A percentile compares a stretch with the other conserved stretches of the same genome.
Conservation (phyloP, 2,888 invertebrate species). For the Agrotis puta region DNA sequence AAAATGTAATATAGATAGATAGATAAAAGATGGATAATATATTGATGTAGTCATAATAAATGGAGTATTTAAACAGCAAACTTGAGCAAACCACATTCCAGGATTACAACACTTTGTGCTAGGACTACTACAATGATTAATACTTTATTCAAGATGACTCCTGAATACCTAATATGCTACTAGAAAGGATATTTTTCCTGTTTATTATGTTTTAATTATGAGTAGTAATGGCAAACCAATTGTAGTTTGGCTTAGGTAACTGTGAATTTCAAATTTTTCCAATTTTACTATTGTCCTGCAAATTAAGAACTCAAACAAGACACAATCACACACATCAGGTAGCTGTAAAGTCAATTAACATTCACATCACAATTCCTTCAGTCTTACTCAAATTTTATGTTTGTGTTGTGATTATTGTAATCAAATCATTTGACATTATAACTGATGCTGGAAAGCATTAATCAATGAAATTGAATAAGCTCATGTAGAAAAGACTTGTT, state of each 20-base stretch:
- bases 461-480: not conserved
- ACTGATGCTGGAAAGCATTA: not conserved
- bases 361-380: not conserved
- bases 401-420: not conserved
- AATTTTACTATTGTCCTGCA: too few relatives aligned
- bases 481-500: not conserved
- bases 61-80: not conserved
- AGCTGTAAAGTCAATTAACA: not conserved
- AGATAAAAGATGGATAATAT: too few relatives aligned
- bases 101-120: conserved; percentile 24
- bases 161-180: not conserved
- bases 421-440: not conserved
- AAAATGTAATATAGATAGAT: too few relatives aligned
- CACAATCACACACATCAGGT: not conserved
- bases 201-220: conserved; percentile 15
- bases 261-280: too few relatives aligned
- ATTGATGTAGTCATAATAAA: not conserved
- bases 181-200: conserved; percentile 34
- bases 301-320: too few relatives aligned
- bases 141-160: conserved; percentile 13
- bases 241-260: too few relatives aligned
- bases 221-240: not conserved
- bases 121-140: conserved; percentile 11
- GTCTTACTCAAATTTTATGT: not conserved
- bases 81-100: conserved; percentile 24